These are phyloP conservation scores for Sarcophaga caerulescens DNA, from an alignment of 2,888 invertebrate species.

Conservation along the genomic window DNA sequence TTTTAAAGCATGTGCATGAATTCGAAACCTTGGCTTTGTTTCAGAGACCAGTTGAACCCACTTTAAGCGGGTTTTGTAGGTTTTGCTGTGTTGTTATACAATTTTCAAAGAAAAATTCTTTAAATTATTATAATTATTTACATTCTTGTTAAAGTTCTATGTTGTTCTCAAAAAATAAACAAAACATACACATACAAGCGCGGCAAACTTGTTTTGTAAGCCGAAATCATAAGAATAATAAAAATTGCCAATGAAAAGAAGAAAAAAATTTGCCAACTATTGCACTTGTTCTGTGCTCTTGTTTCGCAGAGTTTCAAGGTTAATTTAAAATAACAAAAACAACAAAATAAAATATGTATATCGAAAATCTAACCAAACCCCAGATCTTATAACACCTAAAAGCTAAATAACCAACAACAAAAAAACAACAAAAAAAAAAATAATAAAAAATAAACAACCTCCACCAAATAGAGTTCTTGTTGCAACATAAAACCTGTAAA, in stretches of 20 bases:
- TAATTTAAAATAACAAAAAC: conserved; percentile 27
- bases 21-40: too few relatives aligned
- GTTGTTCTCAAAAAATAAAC: neutral
- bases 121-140: conserved; percentile 62
- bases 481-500: neutral
- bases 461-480: neutral
- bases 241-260: conserved; percentile 31
- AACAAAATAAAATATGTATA: neutral
- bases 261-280: too few relatives aligned
- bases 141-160: conserved; percentile 13
- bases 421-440: too few relatives aligned
- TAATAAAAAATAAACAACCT: neutral
- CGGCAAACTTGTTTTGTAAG: conserved; percentile 40
- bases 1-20: too few relatives aligned
- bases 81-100: neutral
- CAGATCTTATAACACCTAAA: conserved; percentile 35
- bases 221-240: conserved; percentile 28
- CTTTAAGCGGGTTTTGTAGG: too few relatives aligned
- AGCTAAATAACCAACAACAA: conserved; percentile 23
- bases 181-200: neutral
- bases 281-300: conserved; percentile 48
- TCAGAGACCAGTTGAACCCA: too few relatives aligned
- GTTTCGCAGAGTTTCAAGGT: conserved; percentile 49
- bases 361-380: conserved; percentile 23
- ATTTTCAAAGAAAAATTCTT: conserved; percentile 54